These are phyloP conservation scores for Doris montereyensis DNA, from an alignment of 2,888 invertebrate genomes.

Conservation along the genomic window DNA sequence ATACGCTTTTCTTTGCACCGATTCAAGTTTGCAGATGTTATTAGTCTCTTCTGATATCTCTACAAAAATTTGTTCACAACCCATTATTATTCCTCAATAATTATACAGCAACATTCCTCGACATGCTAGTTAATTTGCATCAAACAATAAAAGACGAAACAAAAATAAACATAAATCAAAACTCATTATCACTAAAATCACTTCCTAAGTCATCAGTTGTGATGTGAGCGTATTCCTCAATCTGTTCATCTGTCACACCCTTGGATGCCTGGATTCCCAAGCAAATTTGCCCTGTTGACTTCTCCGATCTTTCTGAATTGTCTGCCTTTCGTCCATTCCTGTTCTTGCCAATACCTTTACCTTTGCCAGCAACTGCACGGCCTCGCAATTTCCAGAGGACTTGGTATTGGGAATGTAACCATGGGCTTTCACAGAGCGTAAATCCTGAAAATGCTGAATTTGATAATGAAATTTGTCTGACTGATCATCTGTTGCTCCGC, in stretches of 20 bases:
- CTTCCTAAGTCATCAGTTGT: slow-evolving; percentile 44
- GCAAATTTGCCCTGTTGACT: too few relatives aligned
- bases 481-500: background rate
- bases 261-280: background rate
- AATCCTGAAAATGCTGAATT: slow-evolving; percentile 7
- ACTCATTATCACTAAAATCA: slow-evolving; percentile 44
- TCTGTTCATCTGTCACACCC: slow-evolving; percentile 9
- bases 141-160: too few relatives aligned
- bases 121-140: too few relatives aligned
- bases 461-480: slow-evolving; percentile 11
- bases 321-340: background rate
- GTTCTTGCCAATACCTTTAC: slow-evolving; percentile 37
- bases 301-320: background rate
- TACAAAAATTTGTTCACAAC: too few relatives aligned
- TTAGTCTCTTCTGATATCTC: too few relatives aligned
- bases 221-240: slow-evolving; percentile 24
- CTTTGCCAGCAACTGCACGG: slow-evolving; percentile 33
- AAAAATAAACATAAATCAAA: too few relatives aligned
- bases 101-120: too few relatives aligned
- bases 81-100: too few relatives aligned
- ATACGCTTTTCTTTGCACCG: too few relatives aligned
- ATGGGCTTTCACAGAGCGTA: slow-evolving; percentile 26
- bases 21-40: too few relatives aligned
- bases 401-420: background rate
- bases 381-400: too few relatives aligned